A percentile compares a stretch with the other conserved stretches of the same genome.
Evolutionary conservation across 2,888 invertebrate species (phyloP).

Genomic region (Lithodes maja): DNA sequence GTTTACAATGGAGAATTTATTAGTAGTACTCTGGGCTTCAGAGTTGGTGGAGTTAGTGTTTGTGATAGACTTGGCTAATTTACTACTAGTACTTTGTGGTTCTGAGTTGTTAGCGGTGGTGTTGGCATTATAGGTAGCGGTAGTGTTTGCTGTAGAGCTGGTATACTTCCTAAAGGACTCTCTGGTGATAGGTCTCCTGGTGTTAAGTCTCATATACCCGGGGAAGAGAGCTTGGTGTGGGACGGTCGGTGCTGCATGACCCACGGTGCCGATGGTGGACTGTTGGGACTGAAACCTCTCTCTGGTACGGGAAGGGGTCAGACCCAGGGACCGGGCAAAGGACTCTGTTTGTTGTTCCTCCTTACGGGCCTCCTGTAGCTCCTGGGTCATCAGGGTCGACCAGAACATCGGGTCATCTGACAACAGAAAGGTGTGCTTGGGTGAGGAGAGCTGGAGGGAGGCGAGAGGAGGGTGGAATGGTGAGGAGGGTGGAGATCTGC

Average conservation of each 20-base stretch:
- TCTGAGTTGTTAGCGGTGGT: neutral
- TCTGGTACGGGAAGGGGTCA: constrained; percentile 44
- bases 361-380: constrained; percentile 58
- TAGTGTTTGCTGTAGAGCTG: neutral
- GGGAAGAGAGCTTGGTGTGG: neutral
- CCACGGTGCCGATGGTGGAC: constrained; percentile 28
- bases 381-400: constrained; percentile 66
- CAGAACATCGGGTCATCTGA: constrained; percentile 67
- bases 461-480: too few species aligned
- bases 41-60: too few species aligned
- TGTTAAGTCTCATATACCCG: neutral
- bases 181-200: neutral
- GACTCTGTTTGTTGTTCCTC: constrained; percentile 57
- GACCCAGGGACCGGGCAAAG: constrained; percentile 56
- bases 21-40: too few species aligned
- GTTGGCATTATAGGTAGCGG: neutral
- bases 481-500: too few species aligned
- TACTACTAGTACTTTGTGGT: neutral
- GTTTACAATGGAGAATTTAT: too few species aligned
- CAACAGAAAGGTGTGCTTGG: too few species aligned
- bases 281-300: constrained; percentile 49
- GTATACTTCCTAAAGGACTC: neutral
- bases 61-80: too few species aligned
- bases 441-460: too few species aligned
- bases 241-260: constrained; percentile 38